Base-by-base conservation (phyloP, 2,797 vertebrate species). In the Echeneis naucrates region DNA sequence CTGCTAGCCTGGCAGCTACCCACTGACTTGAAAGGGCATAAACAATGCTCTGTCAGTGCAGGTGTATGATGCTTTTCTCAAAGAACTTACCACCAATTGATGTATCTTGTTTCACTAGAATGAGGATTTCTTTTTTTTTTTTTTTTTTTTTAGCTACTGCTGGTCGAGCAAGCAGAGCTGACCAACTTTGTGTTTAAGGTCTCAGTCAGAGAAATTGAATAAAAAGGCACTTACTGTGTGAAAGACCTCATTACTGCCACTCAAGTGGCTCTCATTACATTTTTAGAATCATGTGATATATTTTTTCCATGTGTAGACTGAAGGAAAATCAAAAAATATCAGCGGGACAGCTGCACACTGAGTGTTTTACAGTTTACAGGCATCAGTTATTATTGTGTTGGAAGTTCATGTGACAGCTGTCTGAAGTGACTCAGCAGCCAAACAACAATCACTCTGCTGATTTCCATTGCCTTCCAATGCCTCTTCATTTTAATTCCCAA, bases 371-470 rank as follows among this genome's bases (percentile, higher is more conserved):
- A 59, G 19, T 37, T 10, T 52, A 35, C 5, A 14, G 23, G 19
- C 42, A 37, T 63, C 50, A 7, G 51, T 55, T 40, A 30, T 72
- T 12, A 24, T 53, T 37, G 11, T 30, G 30, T 56, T 75, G 55
- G 44, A 67, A 61, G 21, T 32, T n/a, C 58, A 57, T 68, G 61
- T 73, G 67, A 66, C 74, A 64, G 40, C 11, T 17, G 24, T 77
- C 70, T 37, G 2, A 9, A 55, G 57, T 68, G 71, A 82, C 51
- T 76, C 57, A 19, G 59, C 76, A 56, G 72, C 32, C 68, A 67
- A 72, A 61, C 26, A 53, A 72, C 62, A 62, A 65, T 65, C 66
- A n/a, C 58, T 60, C 66, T 63, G 56, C 59, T 72, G 63, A 72
- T 72, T 82, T 65, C 30, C 13, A 1, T 24, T 21, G 16, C 13